A percentile compares a stretch with the other conserved stretches of the same genome.
These are phyloP conservation scores for Chrosomus eos DNA, from an alignment of 2,797 vertebrate genomes.

Conservation along the genomic window DNA sequence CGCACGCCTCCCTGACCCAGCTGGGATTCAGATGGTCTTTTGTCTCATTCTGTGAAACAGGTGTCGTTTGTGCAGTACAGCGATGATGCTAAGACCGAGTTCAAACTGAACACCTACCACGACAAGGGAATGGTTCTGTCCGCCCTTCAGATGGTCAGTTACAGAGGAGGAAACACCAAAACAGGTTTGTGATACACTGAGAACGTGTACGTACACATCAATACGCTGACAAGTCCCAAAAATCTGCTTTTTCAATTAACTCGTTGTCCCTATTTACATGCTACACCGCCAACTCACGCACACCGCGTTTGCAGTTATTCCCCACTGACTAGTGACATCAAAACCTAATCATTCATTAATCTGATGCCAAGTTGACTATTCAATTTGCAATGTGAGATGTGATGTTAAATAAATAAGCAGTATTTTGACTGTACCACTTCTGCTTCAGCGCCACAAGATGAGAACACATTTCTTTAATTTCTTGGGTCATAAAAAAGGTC, in stretches of 20 bases:
- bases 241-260: neutral
- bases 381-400: neutral
- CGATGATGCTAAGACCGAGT: slow-evolving; percentile 96
- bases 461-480: neutral
- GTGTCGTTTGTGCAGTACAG: slow-evolving; percentile 97
- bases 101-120: slow-evolving; percentile 93
- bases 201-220: neutral
- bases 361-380: neutral
- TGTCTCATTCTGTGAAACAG: slow-evolving; percentile 69
- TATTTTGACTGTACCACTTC: neutral
- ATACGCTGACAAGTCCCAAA: neutral
- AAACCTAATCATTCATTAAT: neutral
- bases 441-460: neutral
- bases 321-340: neutral
- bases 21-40: slow-evolving; percentile 1
- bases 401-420: neutral
- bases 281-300: neutral
- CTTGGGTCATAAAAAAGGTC: neutral
- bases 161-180: slow-evolving; percentile 98
- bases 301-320: neutral
- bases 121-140: slow-evolving; percentile 90
- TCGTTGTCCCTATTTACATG: neutral
- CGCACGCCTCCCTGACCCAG: neutral
- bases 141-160: slow-evolving; percentile 89
- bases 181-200: slow-evolving; percentile 77